Evolutionary conservation across 2,113 vertebrate species (phyloP).

Genomic region (Trichomycterus rosablanca): DNA sequence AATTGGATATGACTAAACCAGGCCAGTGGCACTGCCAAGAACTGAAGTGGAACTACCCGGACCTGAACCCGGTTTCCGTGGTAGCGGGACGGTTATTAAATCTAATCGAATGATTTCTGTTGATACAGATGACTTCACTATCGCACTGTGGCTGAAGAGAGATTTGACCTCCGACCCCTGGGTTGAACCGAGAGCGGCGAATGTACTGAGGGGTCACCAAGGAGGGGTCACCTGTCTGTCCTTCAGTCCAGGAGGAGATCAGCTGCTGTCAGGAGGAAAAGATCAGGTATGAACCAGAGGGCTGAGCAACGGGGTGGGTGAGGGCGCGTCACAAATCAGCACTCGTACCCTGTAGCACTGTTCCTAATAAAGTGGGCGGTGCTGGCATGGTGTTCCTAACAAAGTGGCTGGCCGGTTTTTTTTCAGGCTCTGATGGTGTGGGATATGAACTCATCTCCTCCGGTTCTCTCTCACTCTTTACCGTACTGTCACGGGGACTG

Average conservation of each 20-base stretch:
- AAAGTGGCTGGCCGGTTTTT: no score
- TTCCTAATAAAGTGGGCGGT: no score
- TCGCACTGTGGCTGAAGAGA: constrained; percentile 67
- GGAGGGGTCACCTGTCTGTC: constrained; percentile 75
- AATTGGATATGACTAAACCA: no score
- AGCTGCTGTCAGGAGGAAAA: constrained; percentile 76
- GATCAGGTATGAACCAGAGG: constrained; percentile 76
- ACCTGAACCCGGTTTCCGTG: no score
- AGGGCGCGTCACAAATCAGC: no score
- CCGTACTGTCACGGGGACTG: constrained; percentile 78
- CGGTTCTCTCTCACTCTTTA: constrained; percentile 60
- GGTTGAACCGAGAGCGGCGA: constrained; percentile 18
- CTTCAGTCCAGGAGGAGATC: constrained; percentile 70
- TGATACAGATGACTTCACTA: constrained; percentile 70
- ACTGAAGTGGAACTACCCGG: no score
- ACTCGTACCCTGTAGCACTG: no score
- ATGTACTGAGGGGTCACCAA: constrained; percentile 67
- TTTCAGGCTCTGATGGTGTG: constrained; percentile 72
- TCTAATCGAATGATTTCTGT: neutral
- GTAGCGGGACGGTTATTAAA: no score
- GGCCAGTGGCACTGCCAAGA: no score
- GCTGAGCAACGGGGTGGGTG: no score
- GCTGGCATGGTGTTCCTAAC: no score
- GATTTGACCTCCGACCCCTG: constrained; percentile 42
- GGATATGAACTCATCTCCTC: constrained; percentile 59